A percentile compares a stretch with the other conserved stretches of the same genome.
Evolutionary conservation across 2,797 vertebrate genomes (phyloP).

Genomic region (Tadarida brasiliensis): DNA sequence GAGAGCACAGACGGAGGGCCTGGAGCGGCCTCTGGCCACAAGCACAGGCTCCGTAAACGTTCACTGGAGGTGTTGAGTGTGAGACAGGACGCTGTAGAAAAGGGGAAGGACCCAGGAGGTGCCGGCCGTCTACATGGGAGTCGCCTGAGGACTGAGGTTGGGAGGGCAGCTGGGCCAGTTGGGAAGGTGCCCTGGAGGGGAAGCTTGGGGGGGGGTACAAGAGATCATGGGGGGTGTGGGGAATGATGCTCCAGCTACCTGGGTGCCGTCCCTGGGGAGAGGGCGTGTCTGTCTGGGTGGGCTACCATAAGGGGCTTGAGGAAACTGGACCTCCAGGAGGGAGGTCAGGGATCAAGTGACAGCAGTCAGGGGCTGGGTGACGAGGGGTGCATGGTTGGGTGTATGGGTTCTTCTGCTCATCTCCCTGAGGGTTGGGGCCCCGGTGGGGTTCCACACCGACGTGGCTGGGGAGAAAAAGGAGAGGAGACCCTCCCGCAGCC

Average conservation of each 20-base stretch:
- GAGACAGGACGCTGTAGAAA: background rate
- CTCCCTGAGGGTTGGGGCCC: background rate
- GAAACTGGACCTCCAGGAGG: background rate
- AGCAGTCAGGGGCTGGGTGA: background rate
- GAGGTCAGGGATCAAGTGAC: background rate
- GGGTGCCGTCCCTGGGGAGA: background rate
- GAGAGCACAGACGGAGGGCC: background rate
- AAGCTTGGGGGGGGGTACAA: fast-evolving
- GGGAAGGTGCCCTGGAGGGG: background rate
- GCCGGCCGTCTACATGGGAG: fast-evolving
- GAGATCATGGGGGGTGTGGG: too few relatives aligned
- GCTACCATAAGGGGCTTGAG: background rate
- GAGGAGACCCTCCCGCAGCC: too few relatives aligned
- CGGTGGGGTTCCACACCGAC: too few relatives aligned
- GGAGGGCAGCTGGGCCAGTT: fast-evolving
- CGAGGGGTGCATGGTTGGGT: background rate
- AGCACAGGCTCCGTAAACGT: fast-evolving
- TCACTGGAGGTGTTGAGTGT: background rate
- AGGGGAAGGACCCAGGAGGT: background rate
- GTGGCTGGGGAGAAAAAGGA: too few relatives aligned
- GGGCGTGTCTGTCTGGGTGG: background rate
- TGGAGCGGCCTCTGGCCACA: fast-evolving
- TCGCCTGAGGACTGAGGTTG: background rate
- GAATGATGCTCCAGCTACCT: background rate
- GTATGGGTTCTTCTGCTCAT: background rate